Evolutionary conservation across 2,797 vertebrate genomes (phyloP), one percentile per base, ranked within the genome.

Genomic region (Xyrichtys novacula): DNA sequence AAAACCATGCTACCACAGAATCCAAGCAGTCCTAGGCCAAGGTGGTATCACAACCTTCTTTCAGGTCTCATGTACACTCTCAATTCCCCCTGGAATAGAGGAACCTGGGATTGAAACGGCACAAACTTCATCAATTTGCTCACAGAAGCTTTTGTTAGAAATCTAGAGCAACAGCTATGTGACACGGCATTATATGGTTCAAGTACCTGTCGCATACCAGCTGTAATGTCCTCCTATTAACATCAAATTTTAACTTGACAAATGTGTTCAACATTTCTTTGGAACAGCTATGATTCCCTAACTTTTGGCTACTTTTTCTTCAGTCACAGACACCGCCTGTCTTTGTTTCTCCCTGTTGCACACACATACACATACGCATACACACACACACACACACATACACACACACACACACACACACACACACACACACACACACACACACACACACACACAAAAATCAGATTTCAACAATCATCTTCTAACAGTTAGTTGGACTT

Each of bases 11-110:
- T 42, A 90, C 93, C 88, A 69, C 89, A 88, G 74, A 83, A 90
- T 89, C 85, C 79, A 88, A 81, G 74, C 87, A 65, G 87, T 88
- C 79, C 81, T 70, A 49, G 59, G 66, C 67, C 47, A 65, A 70
- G 57, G 60, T 44, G 67, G 90, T 90, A 90, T 91, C 88, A 89
- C 68, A 90, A 76, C 70, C 47, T 81, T 70, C 86, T 94, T 94
- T 94, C 92, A 92, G 78, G 90, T 93, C 89, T 91, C 76, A 36
- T 39, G 74, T 47, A 76, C 58, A 84, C 86, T 94, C 89, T 94
- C 93, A 88, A 94, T 94, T 94, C 93, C 93, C 84, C 81, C 81
- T 74, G 88, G 92, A 88, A 91, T 88, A 89, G 90, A 90, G 90
- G 88, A 91, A 93, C 78, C 84, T 76, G 81, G 86, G 86, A 92